Percentiles rank a stretch among this genome's conserved stretches.
These are phyloP conservation scores for Pachycephus smyrnensis DNA, from an alignment of 2,888 invertebrate species.

Conservation along the genomic window DNA sequence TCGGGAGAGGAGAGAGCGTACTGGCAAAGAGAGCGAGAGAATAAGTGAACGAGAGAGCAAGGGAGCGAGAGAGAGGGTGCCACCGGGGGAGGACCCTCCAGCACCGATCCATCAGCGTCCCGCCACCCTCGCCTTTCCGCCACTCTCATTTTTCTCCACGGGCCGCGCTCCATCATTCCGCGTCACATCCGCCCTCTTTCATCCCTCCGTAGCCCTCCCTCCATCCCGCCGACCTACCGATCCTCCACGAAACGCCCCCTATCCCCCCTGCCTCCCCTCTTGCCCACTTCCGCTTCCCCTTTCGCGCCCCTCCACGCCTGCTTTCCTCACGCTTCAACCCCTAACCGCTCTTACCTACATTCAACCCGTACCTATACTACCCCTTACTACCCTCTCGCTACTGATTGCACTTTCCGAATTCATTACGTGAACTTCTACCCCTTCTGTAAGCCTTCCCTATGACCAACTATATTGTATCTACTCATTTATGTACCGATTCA, in stretches of 20 bases:
- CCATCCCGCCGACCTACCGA: constrained; percentile 30
- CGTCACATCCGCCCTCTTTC: constrained; percentile 66
- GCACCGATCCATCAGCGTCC: constrained; percentile 67
- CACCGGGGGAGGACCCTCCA: constrained; percentile 15
- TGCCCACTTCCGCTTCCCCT: constrained; percentile 4
- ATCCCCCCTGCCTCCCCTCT: constrained; percentile 16
- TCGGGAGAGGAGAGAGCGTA: constrained; percentile 34
- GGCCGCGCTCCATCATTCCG: constrained; percentile 67
- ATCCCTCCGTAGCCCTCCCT: constrained; percentile 46
- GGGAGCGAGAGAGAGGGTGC: constrained; percentile 45
- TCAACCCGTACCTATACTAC: constrained; percentile 7
- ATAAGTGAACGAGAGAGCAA: constrained; percentile 40
- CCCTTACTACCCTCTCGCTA: constrained; percentile 32
- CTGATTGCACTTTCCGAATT: constrained; percentile 65
- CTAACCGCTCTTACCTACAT: constrained; percentile 12
- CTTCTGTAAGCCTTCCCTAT: constrained; percentile 11
- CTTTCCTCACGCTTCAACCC: constrained; percentile 14
- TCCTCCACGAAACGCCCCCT: constrained; percentile 26
- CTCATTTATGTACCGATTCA: not conserved
- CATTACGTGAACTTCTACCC: constrained; percentile 45
- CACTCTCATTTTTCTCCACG: constrained; percentile 68
- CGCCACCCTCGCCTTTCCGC: constrained; percentile 66
- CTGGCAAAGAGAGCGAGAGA: constrained; percentile 33
- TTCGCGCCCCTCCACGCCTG: constrained; percentile 13
- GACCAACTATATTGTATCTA: not conserved